Conservation (phyloP, 2,113 vertebrate species). For the Lasiurus cinereus region DNA sequence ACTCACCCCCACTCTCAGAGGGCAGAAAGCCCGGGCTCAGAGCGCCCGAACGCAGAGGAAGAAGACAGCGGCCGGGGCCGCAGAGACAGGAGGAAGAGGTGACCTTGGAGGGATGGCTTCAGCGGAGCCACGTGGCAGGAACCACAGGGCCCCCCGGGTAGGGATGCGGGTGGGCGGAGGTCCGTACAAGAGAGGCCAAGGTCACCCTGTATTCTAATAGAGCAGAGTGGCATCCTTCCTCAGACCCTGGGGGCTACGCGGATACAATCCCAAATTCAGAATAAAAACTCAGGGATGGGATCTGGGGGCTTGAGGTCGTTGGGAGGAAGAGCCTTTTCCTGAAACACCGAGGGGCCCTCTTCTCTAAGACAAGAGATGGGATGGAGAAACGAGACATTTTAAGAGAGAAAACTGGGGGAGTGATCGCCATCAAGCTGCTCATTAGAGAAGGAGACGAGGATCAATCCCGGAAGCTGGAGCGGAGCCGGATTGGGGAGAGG, state of each 20-base stretch:
- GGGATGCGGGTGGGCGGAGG: background rate
- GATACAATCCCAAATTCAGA: background rate
- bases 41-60: background rate
- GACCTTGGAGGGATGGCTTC: background rate
- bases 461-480: background rate
- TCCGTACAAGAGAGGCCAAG: fast-evolving
- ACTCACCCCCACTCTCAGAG: background rate
- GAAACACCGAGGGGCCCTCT: background rate
- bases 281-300: background rate
- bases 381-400: background rate
- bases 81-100: background rate
- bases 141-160: background rate
- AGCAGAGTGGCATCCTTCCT: background rate
- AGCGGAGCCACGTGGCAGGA: background rate
- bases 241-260: background rate
- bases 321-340: background rate
- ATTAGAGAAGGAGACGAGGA: background rate
- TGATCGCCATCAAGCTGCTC: background rate
- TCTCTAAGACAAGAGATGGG: background rate
- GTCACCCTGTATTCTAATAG: background rate
- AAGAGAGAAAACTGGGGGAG: background rate
- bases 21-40: background rate
- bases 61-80: background rate
- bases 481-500: background rate
- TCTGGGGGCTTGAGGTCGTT: background rate